Percentiles rank a stretch among this genome's conserved stretches.
Evolutionary conservation across 2,797 vertebrate species (phyloP).

Genomic region (Echiichthys vipera): DNA sequence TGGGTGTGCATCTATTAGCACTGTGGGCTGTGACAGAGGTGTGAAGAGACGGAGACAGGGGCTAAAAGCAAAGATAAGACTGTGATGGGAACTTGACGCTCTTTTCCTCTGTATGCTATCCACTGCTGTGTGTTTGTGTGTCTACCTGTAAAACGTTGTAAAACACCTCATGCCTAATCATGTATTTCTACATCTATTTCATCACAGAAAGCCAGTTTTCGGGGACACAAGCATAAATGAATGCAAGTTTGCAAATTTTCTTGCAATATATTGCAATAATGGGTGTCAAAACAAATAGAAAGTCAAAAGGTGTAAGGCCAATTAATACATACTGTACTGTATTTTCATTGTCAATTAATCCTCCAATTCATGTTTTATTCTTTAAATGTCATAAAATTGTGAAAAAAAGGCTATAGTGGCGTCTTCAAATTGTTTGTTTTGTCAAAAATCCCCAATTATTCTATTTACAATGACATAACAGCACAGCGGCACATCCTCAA

Average conservation of each 20-base stretch:
- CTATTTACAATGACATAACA: neutral
- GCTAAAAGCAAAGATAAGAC: slow-evolving; percentile 64
- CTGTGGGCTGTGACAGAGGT: slow-evolving; percentile 70
- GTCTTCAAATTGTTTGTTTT: neutral
- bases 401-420: neutral
- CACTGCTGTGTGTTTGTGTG: neutral
- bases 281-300: neutral
- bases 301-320: neutral
- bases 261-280: neutral
- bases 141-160: neutral
- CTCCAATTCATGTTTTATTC: neutral
- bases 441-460: neutral
- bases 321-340: no score
- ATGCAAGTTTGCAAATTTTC: neutral
- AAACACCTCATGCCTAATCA: neutral
- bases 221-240: neutral
- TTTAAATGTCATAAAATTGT: neutral
- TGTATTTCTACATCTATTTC: slow-evolving; percentile 5
- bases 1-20: slow-evolving; percentile 80
- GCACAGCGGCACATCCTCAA: neutral
- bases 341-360: neutral
- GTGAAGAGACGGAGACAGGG: slow-evolving; percentile 67
- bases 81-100: slow-evolving; percentile 30
- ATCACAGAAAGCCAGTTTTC: slow-evolving; percentile 6
- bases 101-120: neutral